Conservation (phyloP, 2,888 invertebrate genomes). For the Eurois occulta region DNA sequence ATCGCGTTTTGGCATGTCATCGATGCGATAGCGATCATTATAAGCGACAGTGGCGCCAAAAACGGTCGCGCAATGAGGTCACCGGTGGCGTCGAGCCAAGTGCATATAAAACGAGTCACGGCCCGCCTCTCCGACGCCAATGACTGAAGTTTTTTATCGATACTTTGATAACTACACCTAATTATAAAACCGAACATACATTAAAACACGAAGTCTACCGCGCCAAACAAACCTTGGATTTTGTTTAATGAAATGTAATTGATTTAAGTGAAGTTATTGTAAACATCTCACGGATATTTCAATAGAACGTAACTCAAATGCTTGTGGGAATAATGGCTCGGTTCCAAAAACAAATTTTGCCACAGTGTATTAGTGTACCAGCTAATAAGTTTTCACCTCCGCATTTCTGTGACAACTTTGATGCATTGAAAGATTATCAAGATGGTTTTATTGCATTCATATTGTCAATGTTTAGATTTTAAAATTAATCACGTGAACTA, state of each 20-base stretch:
- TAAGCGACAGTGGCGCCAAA: slow-evolving; percentile 86
- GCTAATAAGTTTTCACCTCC: slow-evolving; percentile 71
- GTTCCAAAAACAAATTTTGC: slow-evolving; percentile 75
- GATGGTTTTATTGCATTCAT: slow-evolving; percentile 74
- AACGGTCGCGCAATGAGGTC: slow-evolving; percentile 86
- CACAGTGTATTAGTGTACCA: slow-evolving; percentile 63
- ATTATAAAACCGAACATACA: slow-evolving; percentile 66
- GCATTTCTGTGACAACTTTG: slow-evolving; percentile 70
- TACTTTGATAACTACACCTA: slow-evolving; percentile 68
- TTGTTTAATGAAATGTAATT: slow-evolving; percentile 68
- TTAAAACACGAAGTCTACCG: slow-evolving; percentile 58
- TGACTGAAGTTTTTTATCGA: slow-evolving; percentile 76
- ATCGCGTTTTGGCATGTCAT: slow-evolving; percentile 84
- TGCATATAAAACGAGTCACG: slow-evolving; percentile 81
- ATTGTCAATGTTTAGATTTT: slow-evolving; percentile 76
- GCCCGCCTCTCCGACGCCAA: slow-evolving; percentile 73
- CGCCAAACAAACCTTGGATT: slow-evolving; percentile 61
- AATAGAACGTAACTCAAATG: slow-evolving; percentile 67
- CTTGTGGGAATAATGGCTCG: slow-evolving; percentile 71
- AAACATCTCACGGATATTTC: slow-evolving; percentile 73
- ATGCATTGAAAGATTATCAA: slow-evolving; percentile 71
- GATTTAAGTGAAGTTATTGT: slow-evolving; percentile 73
- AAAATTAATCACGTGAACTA: slow-evolving; percentile 80
- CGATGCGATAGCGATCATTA: slow-evolving; percentile 83
- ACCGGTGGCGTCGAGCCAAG: slow-evolving; percentile 86